Evolutionary conservation across 2,797 vertebrate species (phyloP).

Genomic region (Argyrosomus regius): DNA sequence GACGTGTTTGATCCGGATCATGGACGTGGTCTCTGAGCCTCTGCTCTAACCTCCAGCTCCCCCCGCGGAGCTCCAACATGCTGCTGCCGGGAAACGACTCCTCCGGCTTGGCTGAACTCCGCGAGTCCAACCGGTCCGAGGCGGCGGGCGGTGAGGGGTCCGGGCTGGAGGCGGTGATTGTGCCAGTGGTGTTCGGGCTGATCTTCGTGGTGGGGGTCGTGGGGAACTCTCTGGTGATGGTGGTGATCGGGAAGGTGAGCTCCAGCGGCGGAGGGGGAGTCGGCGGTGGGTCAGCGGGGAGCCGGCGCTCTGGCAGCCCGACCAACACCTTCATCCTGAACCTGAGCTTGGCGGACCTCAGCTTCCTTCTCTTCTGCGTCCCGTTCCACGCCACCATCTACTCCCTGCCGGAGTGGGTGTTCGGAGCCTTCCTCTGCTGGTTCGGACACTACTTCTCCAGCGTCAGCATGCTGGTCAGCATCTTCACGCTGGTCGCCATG

Average conservation of each 20-base stretch:
- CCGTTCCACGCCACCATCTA: conserved; percentile 88
- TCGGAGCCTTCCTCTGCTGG: conserved; percentile 88
- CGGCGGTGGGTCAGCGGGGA: neutral
- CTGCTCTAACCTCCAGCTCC: conserved; percentile 19
- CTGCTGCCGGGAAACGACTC: conserved; percentile 56
- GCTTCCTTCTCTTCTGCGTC: conserved; percentile 87
- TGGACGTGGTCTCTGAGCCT: conserved; percentile 21
- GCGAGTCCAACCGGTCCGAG: conserved; percentile 29
- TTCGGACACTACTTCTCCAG: conserved; percentile 88
- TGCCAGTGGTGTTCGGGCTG: conserved; percentile 88
- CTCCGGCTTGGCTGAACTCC: neutral
- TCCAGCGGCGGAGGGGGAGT: conserved; percentile 25
- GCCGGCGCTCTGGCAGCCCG: conserved; percentile 71
- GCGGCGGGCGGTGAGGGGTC: conserved; percentile 42
- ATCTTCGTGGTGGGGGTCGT: conserved; percentile 89
- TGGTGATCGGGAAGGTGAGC: conserved; percentile 83
- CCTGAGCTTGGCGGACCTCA: conserved; percentile 89
- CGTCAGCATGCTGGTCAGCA: conserved; percentile 90
- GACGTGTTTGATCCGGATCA: conserved; percentile 25
- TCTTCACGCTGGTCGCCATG: conserved; percentile 91
- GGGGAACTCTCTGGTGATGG: conserved; percentile 88
- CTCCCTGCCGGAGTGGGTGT: conserved; percentile 88
- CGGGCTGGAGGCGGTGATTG: conserved; percentile 82
- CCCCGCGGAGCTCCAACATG: conserved; percentile 48
- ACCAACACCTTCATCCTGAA: conserved; percentile 92